Evolutionary conservation across 2,888 invertebrate genomes (phyloP).

Genomic region (Mamestra brassicae): DNA sequence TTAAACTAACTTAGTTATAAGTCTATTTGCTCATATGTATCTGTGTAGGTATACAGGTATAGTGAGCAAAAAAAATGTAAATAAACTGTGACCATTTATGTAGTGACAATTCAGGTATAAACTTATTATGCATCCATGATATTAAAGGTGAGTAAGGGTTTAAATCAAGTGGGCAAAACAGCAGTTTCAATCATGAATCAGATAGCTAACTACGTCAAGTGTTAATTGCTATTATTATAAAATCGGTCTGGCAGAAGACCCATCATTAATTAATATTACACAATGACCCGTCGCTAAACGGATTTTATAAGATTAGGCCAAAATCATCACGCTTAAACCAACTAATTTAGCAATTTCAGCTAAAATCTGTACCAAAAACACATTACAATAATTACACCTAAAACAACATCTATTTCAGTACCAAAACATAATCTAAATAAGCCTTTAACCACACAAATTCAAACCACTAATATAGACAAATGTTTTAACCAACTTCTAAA

Average conservation of each 20-base stretch:
- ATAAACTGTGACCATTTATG: neutral
- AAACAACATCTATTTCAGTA: neutral
- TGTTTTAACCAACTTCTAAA: constrained; percentile 43
- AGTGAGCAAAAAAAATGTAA: no score
- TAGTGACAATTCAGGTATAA: no score
- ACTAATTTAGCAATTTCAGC: neutral
- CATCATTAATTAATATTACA: no score
- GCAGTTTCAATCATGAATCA: neutral
- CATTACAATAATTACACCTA: neutral
- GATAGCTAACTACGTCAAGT: neutral
- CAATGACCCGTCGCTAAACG: neutral
- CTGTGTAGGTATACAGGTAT: no score
- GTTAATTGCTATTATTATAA: neutral
- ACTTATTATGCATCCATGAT: no score
- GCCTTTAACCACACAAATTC: constrained; percentile 14
- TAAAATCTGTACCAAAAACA: neutral
- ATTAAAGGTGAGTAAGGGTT: neutral
- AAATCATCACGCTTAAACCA: neutral
- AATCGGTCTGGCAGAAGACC: neutral
- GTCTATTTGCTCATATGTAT: no score
- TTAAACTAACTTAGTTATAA: no score
- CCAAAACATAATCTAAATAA: constrained; percentile 7
- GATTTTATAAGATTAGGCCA: neutral
- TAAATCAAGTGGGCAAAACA: neutral
- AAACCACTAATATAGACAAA: constrained; percentile 42